These are phyloP conservation scores for Branchipolynoe longqiensis DNA, from an alignment of 2,888 invertebrate species.

Conservation along the genomic window DNA sequence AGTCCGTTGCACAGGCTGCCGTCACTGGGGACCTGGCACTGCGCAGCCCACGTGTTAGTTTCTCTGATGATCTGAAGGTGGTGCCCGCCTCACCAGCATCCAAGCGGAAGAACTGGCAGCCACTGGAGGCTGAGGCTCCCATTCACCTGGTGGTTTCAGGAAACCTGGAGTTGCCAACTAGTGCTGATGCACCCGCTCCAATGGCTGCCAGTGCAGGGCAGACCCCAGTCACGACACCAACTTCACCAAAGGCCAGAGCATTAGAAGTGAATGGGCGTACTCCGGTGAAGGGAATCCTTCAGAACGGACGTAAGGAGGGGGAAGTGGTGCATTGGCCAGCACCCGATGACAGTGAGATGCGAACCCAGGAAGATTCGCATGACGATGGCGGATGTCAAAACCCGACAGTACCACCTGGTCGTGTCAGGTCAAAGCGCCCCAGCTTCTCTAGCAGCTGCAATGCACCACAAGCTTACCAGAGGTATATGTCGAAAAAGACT, in stretches of 20 bases:
- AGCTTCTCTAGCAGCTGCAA: neutral
- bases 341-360: slow-evolving; percentile 37
- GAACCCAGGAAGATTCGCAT: neutral
- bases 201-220: neutral
- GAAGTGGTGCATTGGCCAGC: slow-evolving; percentile 10
- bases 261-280: neutral
- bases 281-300: slow-evolving; percentile 48
- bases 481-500: too few species aligned
- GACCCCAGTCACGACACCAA: neutral
- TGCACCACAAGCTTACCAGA: too few species aligned
- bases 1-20: neutral
- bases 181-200: neutral
- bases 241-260: too few species aligned
- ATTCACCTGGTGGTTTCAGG: neutral
- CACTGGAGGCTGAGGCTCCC: neutral
- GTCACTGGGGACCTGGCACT: neutral
- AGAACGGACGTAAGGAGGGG: slow-evolving; percentile 44
- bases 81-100: slow-evolving; percentile 23
- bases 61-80: slow-evolving; percentile 52
- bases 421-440: neutral
- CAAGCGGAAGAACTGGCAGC: slow-evolving; percentile 26
- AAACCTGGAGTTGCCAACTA: neutral
- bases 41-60: slow-evolving; percentile 50
- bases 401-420: too few species aligned
- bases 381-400: too few species aligned